Percentiles rank a stretch among this genome's conserved stretches.
phyloP scores from a whole-genome alignment of 2,888 invertebrate species.

The Limenitis camilla region DNA sequence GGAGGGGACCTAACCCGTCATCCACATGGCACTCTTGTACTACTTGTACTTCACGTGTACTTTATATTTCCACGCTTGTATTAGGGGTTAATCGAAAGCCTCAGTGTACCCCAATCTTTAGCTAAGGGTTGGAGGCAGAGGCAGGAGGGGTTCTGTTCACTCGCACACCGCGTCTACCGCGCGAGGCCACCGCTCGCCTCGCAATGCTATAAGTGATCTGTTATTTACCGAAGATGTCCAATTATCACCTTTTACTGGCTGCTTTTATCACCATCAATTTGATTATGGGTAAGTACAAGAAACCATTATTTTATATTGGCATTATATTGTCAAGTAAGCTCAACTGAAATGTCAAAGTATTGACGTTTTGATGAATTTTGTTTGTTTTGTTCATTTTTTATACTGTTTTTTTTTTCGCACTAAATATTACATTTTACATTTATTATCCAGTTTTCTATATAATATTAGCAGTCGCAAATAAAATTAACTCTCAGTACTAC shows the following conservation, averaged over 20 bases:
- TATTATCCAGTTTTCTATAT: too few species aligned
- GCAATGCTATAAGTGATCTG: conserved; percentile 33
- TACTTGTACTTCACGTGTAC: too few species aligned
- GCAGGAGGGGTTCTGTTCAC: conserved; percentile 1
- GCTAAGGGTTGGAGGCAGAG: conserved; percentile 21
- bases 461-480: too few species aligned
- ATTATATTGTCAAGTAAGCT: background rate
- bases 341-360: background rate
- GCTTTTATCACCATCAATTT: conserved; percentile 45
- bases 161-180: conserved; percentile 38
- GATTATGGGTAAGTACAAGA: conserved; percentile 46
- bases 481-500: too few species aligned
- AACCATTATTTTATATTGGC: background rate
- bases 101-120: conserved; percentile 8
- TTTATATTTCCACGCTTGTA: background rate
- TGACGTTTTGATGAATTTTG: background rate
- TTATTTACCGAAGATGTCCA: conserved; percentile 46
- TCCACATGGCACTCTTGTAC: too few species aligned
- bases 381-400: conserved; percentile 3
- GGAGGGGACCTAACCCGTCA: too few species aligned
- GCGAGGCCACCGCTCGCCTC: conserved; percentile 37
- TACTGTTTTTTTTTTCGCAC: background rate
- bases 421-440: too few species aligned
- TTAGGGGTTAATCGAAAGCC: background rate
- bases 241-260: conserved; percentile 44